A percentile compares a stretch with the other conserved stretches of the same genome.
Evolutionary conservation across 2,888 invertebrate genomes (phyloP).

Genomic region (Marronus borbonicus): DNA sequence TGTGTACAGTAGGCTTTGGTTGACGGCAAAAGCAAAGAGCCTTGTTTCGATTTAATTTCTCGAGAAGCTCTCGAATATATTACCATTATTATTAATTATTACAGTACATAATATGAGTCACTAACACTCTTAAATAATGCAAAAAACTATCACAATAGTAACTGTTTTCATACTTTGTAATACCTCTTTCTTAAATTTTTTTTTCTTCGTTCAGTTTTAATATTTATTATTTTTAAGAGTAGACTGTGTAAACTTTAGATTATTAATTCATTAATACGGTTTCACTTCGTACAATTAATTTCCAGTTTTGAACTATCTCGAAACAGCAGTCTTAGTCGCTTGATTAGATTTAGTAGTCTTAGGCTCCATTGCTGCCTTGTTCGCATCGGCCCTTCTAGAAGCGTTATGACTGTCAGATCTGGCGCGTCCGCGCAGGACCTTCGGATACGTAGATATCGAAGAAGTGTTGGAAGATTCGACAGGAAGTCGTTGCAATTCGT

Average conservation of each 20-base stretch:
- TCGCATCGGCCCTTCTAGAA: conserved; percentile 66
- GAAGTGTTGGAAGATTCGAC: conserved; percentile 35
- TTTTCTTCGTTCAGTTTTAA: background rate
- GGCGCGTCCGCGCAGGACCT: conserved; percentile 65
- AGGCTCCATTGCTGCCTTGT: conserved; percentile 54
- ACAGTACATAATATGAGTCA: conserved; percentile 48
- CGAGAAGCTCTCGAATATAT: conserved; percentile 34
- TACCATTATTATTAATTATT: conserved; percentile 6
- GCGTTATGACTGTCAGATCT: conserved; percentile 66
- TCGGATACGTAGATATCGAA: conserved; percentile 56
- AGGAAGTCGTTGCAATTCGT: conserved; percentile 25
- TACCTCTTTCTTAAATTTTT: conserved; percentile 3
- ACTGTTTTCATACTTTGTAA: conserved; percentile 35
- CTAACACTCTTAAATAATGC: conserved; percentile 47
- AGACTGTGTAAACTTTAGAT: conserved; percentile 7
- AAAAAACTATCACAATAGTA: conserved; percentile 50
- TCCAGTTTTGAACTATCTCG: conserved; percentile 42
- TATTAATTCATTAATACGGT: conserved; percentile 4
- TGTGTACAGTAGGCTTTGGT: conserved; percentile 43
- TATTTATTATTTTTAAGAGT: conserved; percentile 7
- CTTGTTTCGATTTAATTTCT: background rate
- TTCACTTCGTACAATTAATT: conserved; percentile 14
- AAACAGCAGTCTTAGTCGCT: conserved; percentile 41
- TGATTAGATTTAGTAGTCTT: conserved; percentile 41
- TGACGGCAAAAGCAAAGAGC: conserved; percentile 42